A percentile compares a stretch with the other conserved stretches of the same genome.
Evolutionary conservation across 2,797 vertebrate genomes (phyloP).

Genomic region (Nasua narica): DNA sequence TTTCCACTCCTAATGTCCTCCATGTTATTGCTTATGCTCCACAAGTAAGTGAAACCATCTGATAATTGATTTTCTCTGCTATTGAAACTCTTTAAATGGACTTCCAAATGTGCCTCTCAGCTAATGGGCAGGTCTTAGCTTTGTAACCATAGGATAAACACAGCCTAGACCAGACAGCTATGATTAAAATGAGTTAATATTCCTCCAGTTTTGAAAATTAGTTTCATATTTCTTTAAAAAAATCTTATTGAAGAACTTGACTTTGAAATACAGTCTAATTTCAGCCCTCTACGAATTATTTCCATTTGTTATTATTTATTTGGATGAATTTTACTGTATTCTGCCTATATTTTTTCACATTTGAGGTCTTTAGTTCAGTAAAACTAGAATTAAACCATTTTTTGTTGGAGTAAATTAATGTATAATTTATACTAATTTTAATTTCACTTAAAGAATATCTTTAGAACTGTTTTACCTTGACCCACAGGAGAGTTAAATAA

Average conservation of each 20-base stretch:
- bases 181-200: not conserved
- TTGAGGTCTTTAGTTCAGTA: conserved; percentile 63
- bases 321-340: conserved; percentile 60
- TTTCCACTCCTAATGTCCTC: too few species aligned
- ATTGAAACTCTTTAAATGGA: not conserved
- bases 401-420: conserved; percentile 51
- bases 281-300: not conserved
- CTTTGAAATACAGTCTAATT: not conserved
- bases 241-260: not conserved
- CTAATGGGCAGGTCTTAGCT: not conserved
- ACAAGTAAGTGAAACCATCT: too few species aligned
- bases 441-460: conserved; percentile 68
- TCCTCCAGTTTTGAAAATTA: not conserved
- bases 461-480: conserved; percentile 67
- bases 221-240: not conserved
- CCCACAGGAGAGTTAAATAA: conserved; percentile 77
- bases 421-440: conserved; percentile 62
- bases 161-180: not conserved
- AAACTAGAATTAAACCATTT: conserved; percentile 69
- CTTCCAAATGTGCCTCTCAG: not conserved
- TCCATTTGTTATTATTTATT: not conserved
- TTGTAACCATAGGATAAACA: not conserved
- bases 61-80: too few species aligned
- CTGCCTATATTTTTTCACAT: conserved; percentile 58
- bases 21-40: too few species aligned